These are phyloP conservation scores for Heliocidaris erythrogramma DNA, from an alignment of 35 echinoderm and acorn worm species.

Conservation along the genomic window DNA sequence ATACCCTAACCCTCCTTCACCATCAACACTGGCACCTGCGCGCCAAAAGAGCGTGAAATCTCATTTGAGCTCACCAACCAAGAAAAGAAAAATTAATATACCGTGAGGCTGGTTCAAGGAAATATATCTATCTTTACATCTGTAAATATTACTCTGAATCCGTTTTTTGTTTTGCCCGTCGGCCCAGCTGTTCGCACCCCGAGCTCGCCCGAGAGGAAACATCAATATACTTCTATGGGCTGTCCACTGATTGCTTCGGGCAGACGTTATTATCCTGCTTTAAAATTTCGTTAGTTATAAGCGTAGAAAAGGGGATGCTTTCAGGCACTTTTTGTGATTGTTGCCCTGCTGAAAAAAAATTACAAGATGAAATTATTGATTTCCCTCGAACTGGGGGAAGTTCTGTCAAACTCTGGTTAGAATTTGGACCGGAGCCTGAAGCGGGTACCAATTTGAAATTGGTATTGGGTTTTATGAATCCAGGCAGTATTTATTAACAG, in stretches of 20 bases:
- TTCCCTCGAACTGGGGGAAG: not conserved
- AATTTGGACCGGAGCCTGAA: not conserved
- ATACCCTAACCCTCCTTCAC: not conserved
- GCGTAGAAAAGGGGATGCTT: not conserved
- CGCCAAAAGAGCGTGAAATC: not conserved
- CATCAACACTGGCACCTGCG: not conserved
- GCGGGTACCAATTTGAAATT: not conserved
- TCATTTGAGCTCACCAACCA: not conserved
- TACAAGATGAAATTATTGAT: not conserved
- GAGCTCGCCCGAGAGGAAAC: not conserved
- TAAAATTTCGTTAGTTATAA: not conserved
- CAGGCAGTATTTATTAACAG: not conserved
- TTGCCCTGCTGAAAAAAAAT: not conserved
- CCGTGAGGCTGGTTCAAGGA: not conserved
- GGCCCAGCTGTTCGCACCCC: not conserved
- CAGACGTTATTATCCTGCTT: not conserved
- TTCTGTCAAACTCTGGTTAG: not conserved
- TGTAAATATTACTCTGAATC: constrained; percentile 4
- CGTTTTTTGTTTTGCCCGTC: not conserved
- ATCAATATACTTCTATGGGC: not conserved
- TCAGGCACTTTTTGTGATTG: not conserved
- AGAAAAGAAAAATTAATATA: constrained; percentile 6
- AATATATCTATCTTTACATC: constrained; percentile 13
- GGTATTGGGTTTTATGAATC: not conserved
- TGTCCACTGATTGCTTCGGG: not conserved